These are phyloP conservation scores for Tiphia femorata DNA, from an alignment of 2,888 invertebrate genomes.

Conservation along the genomic window DNA sequence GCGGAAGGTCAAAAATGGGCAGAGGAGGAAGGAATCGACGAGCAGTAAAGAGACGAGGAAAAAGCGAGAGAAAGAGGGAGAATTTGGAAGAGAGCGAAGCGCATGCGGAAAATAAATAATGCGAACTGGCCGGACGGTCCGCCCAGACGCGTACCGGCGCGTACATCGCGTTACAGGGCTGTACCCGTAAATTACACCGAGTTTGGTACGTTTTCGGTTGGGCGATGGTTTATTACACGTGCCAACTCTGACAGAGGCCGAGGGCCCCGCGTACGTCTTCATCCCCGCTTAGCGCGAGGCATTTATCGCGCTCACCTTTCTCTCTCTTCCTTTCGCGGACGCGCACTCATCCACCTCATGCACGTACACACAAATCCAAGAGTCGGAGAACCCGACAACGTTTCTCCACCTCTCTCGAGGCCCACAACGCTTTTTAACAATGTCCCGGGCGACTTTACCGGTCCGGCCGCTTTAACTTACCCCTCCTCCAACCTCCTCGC, in stretches of 20 bases:
- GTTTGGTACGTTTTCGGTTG: slow-evolving; percentile 15
- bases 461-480: slow-evolving; percentile 31
- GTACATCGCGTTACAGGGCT: too few relatives aligned
- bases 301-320: slow-evolving; percentile 23
- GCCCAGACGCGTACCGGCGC: slow-evolving; percentile 8
- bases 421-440: slow-evolving; percentile 35
- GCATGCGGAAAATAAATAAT: slow-evolving; percentile 13
- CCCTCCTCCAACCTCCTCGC: slow-evolving; percentile 10
- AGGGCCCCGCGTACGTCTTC: slow-evolving; percentile 18
- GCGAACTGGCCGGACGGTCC: slow-evolving; percentile 10
- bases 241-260: slow-evolving; percentile 27
- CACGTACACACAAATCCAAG: too few relatives aligned
- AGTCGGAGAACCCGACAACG: neutral
- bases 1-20: too few relatives aligned
- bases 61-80: too few relatives aligned
- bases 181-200: slow-evolving; percentile 16
- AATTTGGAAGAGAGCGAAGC: too few relatives aligned
- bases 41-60: too few relatives aligned
- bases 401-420: slow-evolving; percentile 1
- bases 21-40: too few relatives aligned
- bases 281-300: slow-evolving; percentile 20
- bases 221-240: slow-evolving; percentile 26
- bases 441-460: slow-evolving; percentile 33
- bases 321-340: neutral
- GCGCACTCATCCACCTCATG: neutral